A percentile compares a stretch with the other conserved stretches of the same genome.
phyloP scores from a whole-genome alignment of 2,888 invertebrate genomes.

The Hanleya hanleyi region DNA sequence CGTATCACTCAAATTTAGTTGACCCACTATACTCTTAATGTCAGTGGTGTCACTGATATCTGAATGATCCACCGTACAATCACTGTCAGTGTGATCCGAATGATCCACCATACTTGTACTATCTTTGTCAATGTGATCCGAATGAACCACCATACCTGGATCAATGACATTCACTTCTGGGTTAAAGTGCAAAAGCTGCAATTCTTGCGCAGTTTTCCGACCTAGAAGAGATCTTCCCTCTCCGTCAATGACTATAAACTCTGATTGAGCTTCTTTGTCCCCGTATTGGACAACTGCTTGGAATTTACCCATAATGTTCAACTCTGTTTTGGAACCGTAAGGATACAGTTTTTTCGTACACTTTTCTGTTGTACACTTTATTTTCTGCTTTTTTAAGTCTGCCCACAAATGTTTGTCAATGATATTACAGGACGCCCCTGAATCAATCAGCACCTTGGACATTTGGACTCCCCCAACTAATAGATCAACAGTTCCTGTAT shows the following conservation, averaged over 20 bases:
- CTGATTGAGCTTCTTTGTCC: background rate
- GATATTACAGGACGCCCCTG: constrained; percentile 15
- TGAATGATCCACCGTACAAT: no score
- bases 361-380: constrained; percentile 1
- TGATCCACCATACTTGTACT: no score
- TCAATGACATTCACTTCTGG: background rate
- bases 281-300: background rate
- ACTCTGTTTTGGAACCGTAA: background rate
- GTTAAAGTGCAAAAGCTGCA: background rate
- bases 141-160: background rate
- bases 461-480: background rate
- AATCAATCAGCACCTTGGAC: constrained; percentile 8
- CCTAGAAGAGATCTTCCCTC: background rate
- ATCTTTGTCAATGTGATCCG: no score
- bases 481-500: background rate
- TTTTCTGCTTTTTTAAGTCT: constrained; percentile 8
- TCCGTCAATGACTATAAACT: constrained; percentile 3
- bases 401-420: constrained; percentile 13
- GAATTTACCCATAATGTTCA: constrained; percentile 1
- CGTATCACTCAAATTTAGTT: no score
- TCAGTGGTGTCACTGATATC: no score
- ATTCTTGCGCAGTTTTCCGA: background rate
- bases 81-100: no score
- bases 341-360: background rate
- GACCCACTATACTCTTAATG: no score